Percentiles rank a stretch among this genome's conserved stretches.
Evolutionary conservation across 2,797 vertebrate genomes (phyloP).

Genomic region (Melanotaenia trifasciata): DNA sequence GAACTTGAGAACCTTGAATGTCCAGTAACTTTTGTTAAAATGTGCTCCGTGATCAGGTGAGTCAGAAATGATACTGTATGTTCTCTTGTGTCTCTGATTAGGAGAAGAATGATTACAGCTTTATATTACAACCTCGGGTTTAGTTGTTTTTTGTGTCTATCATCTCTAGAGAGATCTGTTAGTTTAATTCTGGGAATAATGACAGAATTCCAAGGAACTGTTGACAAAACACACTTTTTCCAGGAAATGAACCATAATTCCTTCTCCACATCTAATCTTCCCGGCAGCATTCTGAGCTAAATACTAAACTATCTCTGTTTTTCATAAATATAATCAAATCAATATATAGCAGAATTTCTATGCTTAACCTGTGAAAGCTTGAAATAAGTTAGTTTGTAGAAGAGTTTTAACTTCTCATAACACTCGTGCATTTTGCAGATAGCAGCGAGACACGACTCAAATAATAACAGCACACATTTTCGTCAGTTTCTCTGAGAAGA

Average conservation of each 20-base stretch:
- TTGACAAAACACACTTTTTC: neutral
- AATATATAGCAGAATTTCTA: neutral
- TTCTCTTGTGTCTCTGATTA: neutral
- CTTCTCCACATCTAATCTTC: neutral
- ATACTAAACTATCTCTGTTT: neutral
- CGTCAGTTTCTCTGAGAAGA: neutral
- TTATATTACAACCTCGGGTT: neutral
- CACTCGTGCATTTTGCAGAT: neutral
- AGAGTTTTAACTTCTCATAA: neutral
- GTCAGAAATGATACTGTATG: neutral
- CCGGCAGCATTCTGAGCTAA: neutral
- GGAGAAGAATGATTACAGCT: neutral
- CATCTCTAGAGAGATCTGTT: neutral
- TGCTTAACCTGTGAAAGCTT: neutral
- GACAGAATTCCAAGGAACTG: neutral
- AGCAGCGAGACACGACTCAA: conserved; percentile 11
- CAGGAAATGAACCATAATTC: neutral
- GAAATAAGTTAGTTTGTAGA: neutral
- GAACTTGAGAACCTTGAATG: neutral
- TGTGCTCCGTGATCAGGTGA: neutral
- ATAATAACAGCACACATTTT: conserved; percentile 8
- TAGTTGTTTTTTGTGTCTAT: neutral
- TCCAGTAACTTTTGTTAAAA: neutral
- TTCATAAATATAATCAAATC: neutral
- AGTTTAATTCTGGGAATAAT: neutral